Base-by-base conservation (phyloP, 2,113 vertebrate species). In the Smithornis capensis region DNA sequence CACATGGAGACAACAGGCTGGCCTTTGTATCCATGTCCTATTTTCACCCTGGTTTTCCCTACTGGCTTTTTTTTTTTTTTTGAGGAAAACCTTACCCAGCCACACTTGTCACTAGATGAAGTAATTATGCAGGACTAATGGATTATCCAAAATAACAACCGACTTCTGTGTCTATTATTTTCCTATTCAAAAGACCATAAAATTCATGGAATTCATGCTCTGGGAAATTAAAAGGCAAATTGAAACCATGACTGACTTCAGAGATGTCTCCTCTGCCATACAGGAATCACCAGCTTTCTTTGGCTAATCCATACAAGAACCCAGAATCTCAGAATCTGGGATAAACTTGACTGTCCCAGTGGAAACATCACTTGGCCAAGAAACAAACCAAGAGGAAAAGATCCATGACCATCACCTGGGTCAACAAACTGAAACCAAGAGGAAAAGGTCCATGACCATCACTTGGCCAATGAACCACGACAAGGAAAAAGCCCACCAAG, bases 221-320 rank as follows among this genome's bases (percentile, higher is more conserved):
- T 63, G 42, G 27, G 25, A 60, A 60, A 57, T 25, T 2, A 69
- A 45, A 69, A 55, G 59, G 38, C 19, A 44, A 84, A 76, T 0
- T 6, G 28, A 70, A 84, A 71, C 19, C 1, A 0, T 1, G 0
- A 10, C 0, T 29, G 29, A 73, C 38, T 38, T 71, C 6, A 1
- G 68, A 19, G 3, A 11, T 4, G 33, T 15, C 62, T 88, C 42
- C 71, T 57, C 28, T 63, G 70, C 24, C 2, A 0, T 3, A 5
- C 3, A 65, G 68, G 59, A 55, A 38, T 37, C 22, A 25, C 45
- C 5, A 4, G 55, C 68, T 87, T 56, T 68, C 62, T 68, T 65
- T 3, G 0, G 27, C 13, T 62, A 28, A 11, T 14, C 64, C 42
- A 14, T 19, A n/a, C 47, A 74, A 73, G 44, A 69, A 47, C 6